Conservation (phyloP, 1,140 invertebrate genomes). For the Drosophila athabasca region DNA sequence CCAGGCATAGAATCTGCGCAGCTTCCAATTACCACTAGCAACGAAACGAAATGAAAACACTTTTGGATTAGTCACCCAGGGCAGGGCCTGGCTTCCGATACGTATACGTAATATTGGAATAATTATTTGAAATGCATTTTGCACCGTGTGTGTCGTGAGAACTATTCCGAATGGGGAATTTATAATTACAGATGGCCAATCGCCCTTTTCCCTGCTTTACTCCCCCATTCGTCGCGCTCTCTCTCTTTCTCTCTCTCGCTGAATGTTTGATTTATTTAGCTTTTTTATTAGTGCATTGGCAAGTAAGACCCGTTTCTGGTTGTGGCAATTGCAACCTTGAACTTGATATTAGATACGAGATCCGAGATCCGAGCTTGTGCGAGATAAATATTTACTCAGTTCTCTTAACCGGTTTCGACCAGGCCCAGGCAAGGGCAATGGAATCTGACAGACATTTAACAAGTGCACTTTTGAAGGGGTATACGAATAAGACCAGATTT, state of each 20-base stretch:
- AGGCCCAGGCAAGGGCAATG: slow-evolving; percentile 43
- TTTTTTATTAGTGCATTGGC: slow-evolving; percentile 67
- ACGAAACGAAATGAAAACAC: slow-evolving; percentile 19
- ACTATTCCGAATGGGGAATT: slow-evolving; percentile 34
- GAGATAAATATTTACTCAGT: slow-evolving; percentile 35
- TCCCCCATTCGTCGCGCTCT: not conserved
- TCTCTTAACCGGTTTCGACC: slow-evolving; percentile 63
- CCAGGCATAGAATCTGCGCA: slow-evolving; percentile 67
- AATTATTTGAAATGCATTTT: slow-evolving; percentile 34
- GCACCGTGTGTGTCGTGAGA: slow-evolving; percentile 42
- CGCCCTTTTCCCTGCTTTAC: slow-evolving; percentile 5
- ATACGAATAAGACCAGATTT: not conserved
- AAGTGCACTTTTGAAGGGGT: slow-evolving; percentile 14
- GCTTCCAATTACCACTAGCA: slow-evolving; percentile 69
- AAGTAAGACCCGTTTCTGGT: slow-evolving; percentile 63
- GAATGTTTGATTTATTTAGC: slow-evolving; percentile 56
- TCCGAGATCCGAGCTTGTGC: slow-evolving; percentile 30
- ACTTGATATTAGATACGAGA: slow-evolving; percentile 76
- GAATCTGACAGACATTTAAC: slow-evolving; percentile 41
- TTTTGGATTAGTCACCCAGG: slow-evolving; percentile 62
- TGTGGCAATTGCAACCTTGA: slow-evolving; percentile 65
- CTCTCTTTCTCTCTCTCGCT: slow-evolving; percentile 4
- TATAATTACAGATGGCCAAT: slow-evolving; percentile 55
- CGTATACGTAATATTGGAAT: slow-evolving; percentile 55
- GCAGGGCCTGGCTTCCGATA: slow-evolving; percentile 32